Conservation (phyloP, 2,797 vertebrate species). For the Sarcoramphus papa region DNA sequence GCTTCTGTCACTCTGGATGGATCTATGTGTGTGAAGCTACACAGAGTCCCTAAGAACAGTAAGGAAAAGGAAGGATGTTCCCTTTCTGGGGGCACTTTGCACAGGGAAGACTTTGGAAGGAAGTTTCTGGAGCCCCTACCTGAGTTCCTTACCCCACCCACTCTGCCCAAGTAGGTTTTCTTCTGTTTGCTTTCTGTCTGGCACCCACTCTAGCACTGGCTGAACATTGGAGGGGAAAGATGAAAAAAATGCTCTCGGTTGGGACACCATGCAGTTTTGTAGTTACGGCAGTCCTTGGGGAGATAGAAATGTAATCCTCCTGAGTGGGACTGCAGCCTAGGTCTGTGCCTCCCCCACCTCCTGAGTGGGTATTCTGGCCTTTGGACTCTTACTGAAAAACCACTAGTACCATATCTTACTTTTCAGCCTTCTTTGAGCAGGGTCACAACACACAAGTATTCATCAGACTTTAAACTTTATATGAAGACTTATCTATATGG, state of each 20-base stretch:
- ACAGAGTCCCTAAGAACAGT: neutral
- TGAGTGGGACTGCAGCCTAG: neutral
- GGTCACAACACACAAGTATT: neutral
- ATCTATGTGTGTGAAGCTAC: neutral
- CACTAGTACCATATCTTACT: accelerated
- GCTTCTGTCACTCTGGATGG: neutral
- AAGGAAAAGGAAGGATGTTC: neutral
- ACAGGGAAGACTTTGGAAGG: neutral
- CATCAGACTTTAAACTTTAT: neutral
- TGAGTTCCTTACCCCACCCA: neutral
- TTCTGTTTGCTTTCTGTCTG: neutral
- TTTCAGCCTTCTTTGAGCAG: neutral
- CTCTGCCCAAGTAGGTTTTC: neutral
- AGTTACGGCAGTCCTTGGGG: neutral
- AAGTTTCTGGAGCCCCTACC: neutral
- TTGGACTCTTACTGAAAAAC: neutral
- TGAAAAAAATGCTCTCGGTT: neutral
- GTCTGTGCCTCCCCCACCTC: neutral
- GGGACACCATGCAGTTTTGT: neutral
- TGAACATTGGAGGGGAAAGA: neutral
- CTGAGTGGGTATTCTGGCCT: neutral
- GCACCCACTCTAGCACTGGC: neutral
- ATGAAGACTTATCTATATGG: neutral
- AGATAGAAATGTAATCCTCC: neutral
- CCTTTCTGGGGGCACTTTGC: neutral